phyloP scores from a whole-genome alignment of 2,797 vertebrate species.

The Notoglanidium macrostoma region DNA sequence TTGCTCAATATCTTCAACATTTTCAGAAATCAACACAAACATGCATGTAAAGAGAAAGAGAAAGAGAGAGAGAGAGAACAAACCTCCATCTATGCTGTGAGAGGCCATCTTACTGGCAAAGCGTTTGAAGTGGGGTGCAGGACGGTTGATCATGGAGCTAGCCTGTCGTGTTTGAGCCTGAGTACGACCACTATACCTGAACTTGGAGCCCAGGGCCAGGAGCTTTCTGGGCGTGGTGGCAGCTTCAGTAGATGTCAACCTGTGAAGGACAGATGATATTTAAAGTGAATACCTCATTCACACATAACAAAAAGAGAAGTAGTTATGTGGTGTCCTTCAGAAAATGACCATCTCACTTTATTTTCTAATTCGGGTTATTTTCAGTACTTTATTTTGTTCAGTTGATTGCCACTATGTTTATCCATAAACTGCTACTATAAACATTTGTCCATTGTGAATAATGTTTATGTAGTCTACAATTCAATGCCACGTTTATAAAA shows the following conservation, averaged over 20 bases:
- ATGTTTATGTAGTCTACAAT: neutral
- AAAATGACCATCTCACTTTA: neutral
- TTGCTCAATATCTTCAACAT: too few relatives aligned
- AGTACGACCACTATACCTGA: constrained; percentile 94
- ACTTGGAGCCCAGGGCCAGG: constrained; percentile 94
- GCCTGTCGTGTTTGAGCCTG: constrained; percentile 95
- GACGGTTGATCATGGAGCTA: constrained; percentile 92
- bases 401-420: neutral
- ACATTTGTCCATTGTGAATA: neutral
- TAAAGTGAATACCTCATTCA: neutral
- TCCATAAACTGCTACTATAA: neutral
- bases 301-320: neutral
- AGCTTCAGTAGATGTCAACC: constrained; percentile 91
- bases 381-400: neutral
- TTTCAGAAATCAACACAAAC: too few relatives aligned
- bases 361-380: neutral
- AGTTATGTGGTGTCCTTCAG: neutral
- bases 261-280: constrained; percentile 55
- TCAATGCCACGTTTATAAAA: neutral
- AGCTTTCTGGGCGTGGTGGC: constrained; percentile 92
- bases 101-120: constrained; percentile 93
- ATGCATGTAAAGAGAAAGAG: neutral
- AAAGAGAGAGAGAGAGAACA: constrained; percentile 37
- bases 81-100: constrained; percentile 93
- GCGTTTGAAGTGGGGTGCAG: constrained; percentile 91